These are phyloP conservation scores for Pampusana beccarii DNA, from an alignment of 2,113 vertebrate species.

Conservation along the genomic window DNA sequence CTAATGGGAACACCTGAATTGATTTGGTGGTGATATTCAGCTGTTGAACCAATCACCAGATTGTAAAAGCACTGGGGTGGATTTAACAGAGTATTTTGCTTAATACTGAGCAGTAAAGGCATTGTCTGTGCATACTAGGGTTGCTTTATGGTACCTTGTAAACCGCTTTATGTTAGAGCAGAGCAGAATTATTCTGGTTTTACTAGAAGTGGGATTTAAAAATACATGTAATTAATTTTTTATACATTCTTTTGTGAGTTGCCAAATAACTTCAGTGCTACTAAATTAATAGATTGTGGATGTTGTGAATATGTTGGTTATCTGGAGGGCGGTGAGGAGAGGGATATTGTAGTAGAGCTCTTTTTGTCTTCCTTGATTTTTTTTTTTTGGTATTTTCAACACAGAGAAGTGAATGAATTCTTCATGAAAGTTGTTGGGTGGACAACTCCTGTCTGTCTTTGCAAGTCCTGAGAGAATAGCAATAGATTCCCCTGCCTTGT, in stretches of 20 bases:
- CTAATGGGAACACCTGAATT: neutral
- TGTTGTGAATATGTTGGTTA: neutral
- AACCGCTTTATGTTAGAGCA: neutral
- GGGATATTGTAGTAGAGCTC: neutral
- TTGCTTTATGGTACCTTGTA: neutral
- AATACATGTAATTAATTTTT: neutral
- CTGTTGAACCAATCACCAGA: neutral
- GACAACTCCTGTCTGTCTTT: neutral
- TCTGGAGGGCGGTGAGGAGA: neutral
- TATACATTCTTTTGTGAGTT: neutral
- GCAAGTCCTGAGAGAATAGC: neutral
- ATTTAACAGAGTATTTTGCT: neutral
- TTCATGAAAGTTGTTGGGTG: neutral
- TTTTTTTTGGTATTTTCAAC: neutral
- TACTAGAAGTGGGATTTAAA: neutral
- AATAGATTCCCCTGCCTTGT: neutral
- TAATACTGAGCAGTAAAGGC: accelerated
- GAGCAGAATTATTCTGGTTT: neutral
- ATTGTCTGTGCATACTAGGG: neutral
- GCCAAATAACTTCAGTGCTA: neutral
- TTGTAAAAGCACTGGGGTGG: neutral
- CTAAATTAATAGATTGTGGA: neutral
- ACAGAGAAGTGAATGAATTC: neutral
- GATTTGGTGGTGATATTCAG: neutral
- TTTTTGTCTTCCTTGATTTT: neutral